Base-by-base conservation (phyloP, 2,888 invertebrate genomes). In the Neoascia interrupta region DNA sequence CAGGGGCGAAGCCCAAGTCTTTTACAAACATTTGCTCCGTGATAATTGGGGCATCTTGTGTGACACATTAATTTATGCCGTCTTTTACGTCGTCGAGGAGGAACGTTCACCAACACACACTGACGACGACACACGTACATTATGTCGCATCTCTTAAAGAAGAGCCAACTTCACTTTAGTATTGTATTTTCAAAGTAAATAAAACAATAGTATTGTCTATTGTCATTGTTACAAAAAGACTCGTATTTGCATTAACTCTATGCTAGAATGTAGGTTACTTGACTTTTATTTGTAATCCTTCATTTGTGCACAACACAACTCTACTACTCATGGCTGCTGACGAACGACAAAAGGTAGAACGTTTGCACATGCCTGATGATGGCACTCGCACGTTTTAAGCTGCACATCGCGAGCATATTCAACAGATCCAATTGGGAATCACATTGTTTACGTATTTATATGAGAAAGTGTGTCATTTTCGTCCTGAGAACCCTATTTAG, bases 31-130 rank as follows among this genome's bases (percentile, higher is more conserved):
- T 79, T 79, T 79, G 51, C 66, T 49, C 73, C 49, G 61, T 43
- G 66, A 79, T 79, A 79, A 79, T 79, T 79, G 79, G 79, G 61
- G 60, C 79, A 79, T 66, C 66, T 73, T 73, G 61, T 68, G 15
- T 68, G 79, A 79, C 79, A 79, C 72, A 73, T 79, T 73, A 54
- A 56, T 56, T 68, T 51, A 47, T 56, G 47, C 26, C 75, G 58
- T 56, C 70, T 72, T n/a, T n/a, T n/a, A 31, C 31, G 31, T 31
- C 49, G 21, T 15, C 41, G 10, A 4, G n/a, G 4, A 31, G 31
- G 10, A 31, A n/a, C 31, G 10, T n/a, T 31, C 37, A 6, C 2
- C 3, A 15, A 5, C 21, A 26, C 26, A 19, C 31, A 43, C 31
- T n/a, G 31, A 31, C 31, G 26, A 26, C 26, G 8, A n/a, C 13